Conservation (phyloP, 2,797 vertebrate species). For the Pogoniulus pusillus region DNA sequence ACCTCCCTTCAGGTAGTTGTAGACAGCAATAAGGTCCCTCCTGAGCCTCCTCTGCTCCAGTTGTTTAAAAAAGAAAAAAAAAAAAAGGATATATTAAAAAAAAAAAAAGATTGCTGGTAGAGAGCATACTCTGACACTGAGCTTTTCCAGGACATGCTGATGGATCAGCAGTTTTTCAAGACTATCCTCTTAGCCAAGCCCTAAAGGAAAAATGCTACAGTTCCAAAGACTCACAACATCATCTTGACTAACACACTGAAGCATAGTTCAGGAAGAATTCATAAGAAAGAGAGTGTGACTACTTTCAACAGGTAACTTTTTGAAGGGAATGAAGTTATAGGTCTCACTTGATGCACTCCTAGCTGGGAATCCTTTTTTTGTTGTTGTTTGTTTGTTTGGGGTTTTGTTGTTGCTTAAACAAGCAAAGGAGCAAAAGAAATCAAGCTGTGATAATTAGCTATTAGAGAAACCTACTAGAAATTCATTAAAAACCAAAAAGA, state of each 20-base stretch:
- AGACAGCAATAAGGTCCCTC: too few relatives aligned
- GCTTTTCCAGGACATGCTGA: not conserved
- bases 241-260: not conserved
- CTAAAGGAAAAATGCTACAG: not conserved
- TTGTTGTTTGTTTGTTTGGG: too few relatives aligned
- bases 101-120: not conserved
- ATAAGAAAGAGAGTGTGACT: not conserved
- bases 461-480: not conserved
- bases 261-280: not conserved
- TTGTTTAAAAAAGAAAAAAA: too few relatives aligned
- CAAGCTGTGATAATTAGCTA: not conserved
- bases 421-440: not conserved
- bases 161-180: not conserved
- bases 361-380: not conserved
- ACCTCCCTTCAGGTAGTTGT: too few relatives aligned
- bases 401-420: too few relatives aligned
- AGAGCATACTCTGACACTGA: not conserved
- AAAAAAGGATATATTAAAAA: too few relatives aligned
- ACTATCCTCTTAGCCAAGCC: not conserved
- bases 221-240: not conserved
- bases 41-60: too few relatives aligned
- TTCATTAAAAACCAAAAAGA: not conserved
- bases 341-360: not conserved
- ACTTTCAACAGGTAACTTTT: not conserved
- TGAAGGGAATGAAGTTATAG: not conserved